Evolutionary conservation across 2,797 vertebrate genomes (phyloP).

Genomic region (Pseudochaenichthys georgianus): DNA sequence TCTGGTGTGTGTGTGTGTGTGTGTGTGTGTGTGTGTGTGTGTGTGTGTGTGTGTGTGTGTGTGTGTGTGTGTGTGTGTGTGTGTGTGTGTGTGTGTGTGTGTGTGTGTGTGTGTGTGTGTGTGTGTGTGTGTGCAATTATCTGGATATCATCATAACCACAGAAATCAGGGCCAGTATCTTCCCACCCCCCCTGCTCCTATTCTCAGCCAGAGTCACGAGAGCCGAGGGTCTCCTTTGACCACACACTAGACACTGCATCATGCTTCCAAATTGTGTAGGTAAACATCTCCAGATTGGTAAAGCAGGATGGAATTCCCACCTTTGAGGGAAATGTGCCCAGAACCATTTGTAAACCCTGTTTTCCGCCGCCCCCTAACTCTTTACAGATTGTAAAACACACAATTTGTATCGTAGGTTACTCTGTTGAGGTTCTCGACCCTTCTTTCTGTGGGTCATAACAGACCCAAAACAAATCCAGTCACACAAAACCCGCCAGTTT

Average conservation of each 20-base stretch:
- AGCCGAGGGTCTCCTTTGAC: constrained; percentile 85
- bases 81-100: no score
- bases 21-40: constrained; percentile 43
- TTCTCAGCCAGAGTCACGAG: constrained; percentile 81
- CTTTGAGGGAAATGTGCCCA: constrained; percentile 80
- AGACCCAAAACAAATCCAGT: constrained; percentile 32
- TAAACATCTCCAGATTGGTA: constrained; percentile 85
- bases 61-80: no score
- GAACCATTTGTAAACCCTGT: constrained; percentile 81
- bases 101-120: constrained; percentile 34
- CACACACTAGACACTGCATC: constrained; percentile 79
- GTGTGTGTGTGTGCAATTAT: constrained; percentile 67
- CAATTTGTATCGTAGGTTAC: constrained; percentile 76
- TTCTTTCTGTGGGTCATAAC: constrained; percentile 45
- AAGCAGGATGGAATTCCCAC: constrained; percentile 77
- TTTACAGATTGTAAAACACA: constrained; percentile 81
- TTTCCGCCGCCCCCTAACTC: constrained; percentile 71
- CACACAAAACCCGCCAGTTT: constrained; percentile 27
- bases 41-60: no score
- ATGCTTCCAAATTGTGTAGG: constrained; percentile 80
- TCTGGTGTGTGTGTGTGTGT: constrained; percentile 81
- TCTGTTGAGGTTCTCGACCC: constrained; percentile 48
- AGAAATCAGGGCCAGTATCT: constrained; percentile 84
- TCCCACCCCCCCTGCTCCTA: constrained; percentile 77
- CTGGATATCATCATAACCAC: constrained; percentile 86